Conservation (phyloP, 2,888 invertebrate species). For the Nomada goodeniana region DNA sequence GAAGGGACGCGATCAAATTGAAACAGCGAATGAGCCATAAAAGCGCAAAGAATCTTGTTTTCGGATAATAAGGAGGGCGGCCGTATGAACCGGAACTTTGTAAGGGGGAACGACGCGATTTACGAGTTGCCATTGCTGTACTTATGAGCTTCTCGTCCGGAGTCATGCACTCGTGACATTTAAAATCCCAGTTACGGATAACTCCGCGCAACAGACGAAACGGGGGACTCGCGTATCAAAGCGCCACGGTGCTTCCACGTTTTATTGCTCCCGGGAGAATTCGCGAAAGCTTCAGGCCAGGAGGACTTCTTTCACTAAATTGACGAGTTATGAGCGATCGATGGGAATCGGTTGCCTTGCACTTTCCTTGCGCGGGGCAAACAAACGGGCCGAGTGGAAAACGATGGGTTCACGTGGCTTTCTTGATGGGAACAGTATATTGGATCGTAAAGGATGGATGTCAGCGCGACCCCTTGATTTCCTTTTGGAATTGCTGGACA, state of each 20-base stretch:
- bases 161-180: constrained; percentile 6
- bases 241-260: neutral
- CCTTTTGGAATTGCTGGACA: neutral
- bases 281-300: neutral
- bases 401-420: constrained; percentile 1
- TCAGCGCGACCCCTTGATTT: neutral
- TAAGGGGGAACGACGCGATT: constrained; percentile 20
- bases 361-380: constrained; percentile 14
- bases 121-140: constrained; percentile 10
- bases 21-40: constrained; percentile 3
- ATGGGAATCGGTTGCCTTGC: constrained; percentile 31
- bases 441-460: neutral
- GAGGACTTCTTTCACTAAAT: constrained; percentile 1
- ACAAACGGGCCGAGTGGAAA: constrained; percentile 12
- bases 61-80: neutral
- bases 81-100: neutral
- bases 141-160: too few species aligned
- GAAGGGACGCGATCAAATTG: neutral
- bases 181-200: constrained; percentile 23
- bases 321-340: constrained; percentile 29
- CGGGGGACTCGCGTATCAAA: constrained; percentile 2
- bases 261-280: constrained; percentile 31
- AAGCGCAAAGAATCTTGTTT: constrained; percentile 3
- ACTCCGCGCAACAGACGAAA: constrained; percentile 12
- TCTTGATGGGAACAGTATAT: neutral